Base-by-base conservation (phyloP, 2,113 vertebrate species). In the Anolis sagrei region DNA sequence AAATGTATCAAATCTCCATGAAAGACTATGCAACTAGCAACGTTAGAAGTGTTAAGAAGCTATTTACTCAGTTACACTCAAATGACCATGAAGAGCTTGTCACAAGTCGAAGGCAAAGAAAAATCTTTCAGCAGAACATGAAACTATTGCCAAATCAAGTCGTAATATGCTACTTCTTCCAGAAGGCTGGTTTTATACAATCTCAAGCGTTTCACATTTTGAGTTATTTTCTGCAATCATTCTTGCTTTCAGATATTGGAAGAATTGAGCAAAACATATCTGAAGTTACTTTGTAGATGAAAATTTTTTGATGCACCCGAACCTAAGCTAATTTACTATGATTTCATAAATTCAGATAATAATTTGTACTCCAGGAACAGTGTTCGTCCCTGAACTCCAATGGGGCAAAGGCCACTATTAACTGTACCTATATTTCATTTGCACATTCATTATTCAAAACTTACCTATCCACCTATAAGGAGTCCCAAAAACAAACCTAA, bases 371-470 rank as follows among this genome's bases (percentile, higher is more conserved):
- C 91, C 79, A 86, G 82, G 78, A 76, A 66, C 87, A 44, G 72
- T 39, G 84, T 89, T 88, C 86, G 76, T 89, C 87, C 89, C 85
- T 88, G 66, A 75, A 69, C 81, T 36, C 69, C 32, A 11, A 36
- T 34, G 19, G 14, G 32, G 36, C 16, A 7, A 72, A 36, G 16
- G 32, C 16, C 36, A 5, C 69, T 44, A 44, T 44, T 44, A 72
- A 34, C 4, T 18, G 16, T 18, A 36, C 69, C 32, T 16, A 72
- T 32, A 68, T n/a, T n/a, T 70, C 14, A 34, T 34, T 34, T 36
- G 32, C 21, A 36, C 32, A 36, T 19, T 34, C 32, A 19, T 1
- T 36, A 19, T 72, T 34, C 36, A 5, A 16, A 72, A 7, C 69
- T 72, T 9, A 19, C 69, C 32, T 19, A 34, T 72, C 32, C 68